Evolutionary conservation across 2,888 invertebrate species (phyloP), one percentile per base, ranked within the genome.

Genomic region (Branchinecta sandiegonensis): DNA sequence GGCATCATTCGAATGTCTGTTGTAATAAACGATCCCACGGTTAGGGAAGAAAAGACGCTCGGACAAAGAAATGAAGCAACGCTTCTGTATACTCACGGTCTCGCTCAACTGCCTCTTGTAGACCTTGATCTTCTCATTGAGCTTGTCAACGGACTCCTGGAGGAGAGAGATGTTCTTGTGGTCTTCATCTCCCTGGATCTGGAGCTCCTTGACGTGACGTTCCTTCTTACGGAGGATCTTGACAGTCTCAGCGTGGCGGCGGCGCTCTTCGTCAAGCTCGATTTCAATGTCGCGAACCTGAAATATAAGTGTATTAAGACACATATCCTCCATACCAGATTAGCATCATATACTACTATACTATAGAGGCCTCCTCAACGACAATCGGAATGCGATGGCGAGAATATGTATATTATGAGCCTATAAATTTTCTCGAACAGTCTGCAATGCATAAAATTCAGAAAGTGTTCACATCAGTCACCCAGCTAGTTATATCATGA

Each of bases 141-240:
- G 80, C 81, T 93, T 93, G 80, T 94, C 93, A 75, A 92, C 82
- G 67, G 88, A 82, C 79, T 95, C 95, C 80, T 94, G 93, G 75
- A 95, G 86, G 76, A 96, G 83, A 73, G 86, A 81, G 76, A 94
- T 89, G 82, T 92, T 94, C 87, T 94, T 94, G 81, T 94, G 89
- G 81, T 96, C 95, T 80, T 96, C 95, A 80, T 95, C 95, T 77
- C 90, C 89, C 80, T 93, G 92, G 75, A 94, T 87, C 81, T 94
- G 86, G 73, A 95, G 87, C 80, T 95, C 95, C 84, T 96, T 95
- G 77, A 95, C 88, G 77, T 87, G 86, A 77, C 94, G 91, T 79
- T 96, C 95, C 87, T 96, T 96, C 86, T 96, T 96, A 81, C 95
- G 90, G 77, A 95, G 83, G 79, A 94, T 93, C 84, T 94, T 94